Evolutionary conservation across 2,888 invertebrate genomes (phyloP).

Genomic region (Anthoptus insignis): DNA sequence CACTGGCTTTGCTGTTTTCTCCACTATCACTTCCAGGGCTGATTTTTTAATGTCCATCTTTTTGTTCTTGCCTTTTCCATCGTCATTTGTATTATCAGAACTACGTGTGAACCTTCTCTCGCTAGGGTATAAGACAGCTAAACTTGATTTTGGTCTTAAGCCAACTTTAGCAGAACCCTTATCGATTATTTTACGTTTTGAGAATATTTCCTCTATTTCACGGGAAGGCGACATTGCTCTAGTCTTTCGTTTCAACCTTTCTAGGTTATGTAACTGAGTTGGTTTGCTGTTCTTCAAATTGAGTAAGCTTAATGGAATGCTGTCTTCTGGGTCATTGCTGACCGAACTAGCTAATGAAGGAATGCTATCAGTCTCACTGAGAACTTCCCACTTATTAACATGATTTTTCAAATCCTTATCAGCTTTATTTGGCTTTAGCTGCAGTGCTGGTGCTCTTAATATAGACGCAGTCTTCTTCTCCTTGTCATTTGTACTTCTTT

Average conservation of each 20-base stretch:
- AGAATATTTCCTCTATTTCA: constrained; percentile 86
- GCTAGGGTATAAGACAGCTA: constrained; percentile 75
- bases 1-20: constrained; percentile 63
- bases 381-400: constrained; percentile 85
- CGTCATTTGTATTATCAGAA: constrained; percentile 70
- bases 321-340: constrained; percentile 86
- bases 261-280: constrained; percentile 68
- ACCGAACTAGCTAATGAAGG: constrained; percentile 82
- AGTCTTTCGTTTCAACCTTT: constrained; percentile 84
- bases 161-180: constrained; percentile 65
- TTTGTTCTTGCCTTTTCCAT: constrained; percentile 64
- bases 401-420: constrained; percentile 77
- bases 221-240: constrained; percentile 87
- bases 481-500: constrained; percentile 59
- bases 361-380: constrained; percentile 88
- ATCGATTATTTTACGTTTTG: constrained; percentile 75
- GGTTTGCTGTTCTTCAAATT: constrained; percentile 74
- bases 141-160: constrained; percentile 78
- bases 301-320: constrained; percentile 84
- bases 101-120: constrained; percentile 77
- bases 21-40: constrained; percentile 54
- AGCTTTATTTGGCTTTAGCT: constrained; percentile 73
- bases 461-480: constrained; percentile 73
- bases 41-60: constrained; percentile 64
- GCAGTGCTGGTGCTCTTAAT: constrained; percentile 77